Base-by-base conservation (phyloP, 1,140 invertebrate genomes). In the Drosophila lacertosa region DNA sequence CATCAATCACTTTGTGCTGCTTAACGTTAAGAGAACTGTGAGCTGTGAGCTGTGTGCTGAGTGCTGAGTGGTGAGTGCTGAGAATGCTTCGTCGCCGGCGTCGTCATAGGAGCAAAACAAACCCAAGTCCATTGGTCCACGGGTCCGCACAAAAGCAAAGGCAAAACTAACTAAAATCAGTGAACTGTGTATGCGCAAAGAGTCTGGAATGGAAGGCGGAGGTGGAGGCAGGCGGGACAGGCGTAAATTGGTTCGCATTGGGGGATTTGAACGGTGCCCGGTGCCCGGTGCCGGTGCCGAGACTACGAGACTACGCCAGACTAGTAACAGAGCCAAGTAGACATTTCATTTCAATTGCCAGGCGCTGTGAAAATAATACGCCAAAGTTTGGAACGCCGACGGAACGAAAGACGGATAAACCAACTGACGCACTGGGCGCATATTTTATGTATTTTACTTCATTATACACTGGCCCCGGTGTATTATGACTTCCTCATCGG, bases 1-100 rank as follows among this genome's bases (percentile, higher is more conserved):
- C 82, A 86, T 86, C 82, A 86, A 86, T 86, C 82, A 86, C 82
- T 86, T 86, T 86, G 82, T 71, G 82, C 74, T 82, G 71, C 82
- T 88, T 82, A 78, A 77, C 58, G 66, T 64, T 77, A 53, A 63
- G 65, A 63, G 65, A 69, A 72, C 76, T 74, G 65, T 39, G 53
- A 71, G 59, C 65, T 72, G 71, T 63, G 71, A 70, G 58, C 39
- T 63, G 66, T 69, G 66, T 42, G 58, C 26, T 29, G 66, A 73
- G 66, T 42, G 58, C 57, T 74, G 74, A 64, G 63, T 42, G 58
- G 6, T 29, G 66, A 73, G 66, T 42, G 58, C 57, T 74, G 74
- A 64, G 63, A 71, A 66, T 51, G 45, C 44, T 37, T 35, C 48
- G 22, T 45, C n/a, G 37, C 18, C 58, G 24, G n/a, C 59, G 9